Evolutionary conservation across 2,888 invertebrate genomes (phyloP).

Genomic region (Salticus scenicus): DNA sequence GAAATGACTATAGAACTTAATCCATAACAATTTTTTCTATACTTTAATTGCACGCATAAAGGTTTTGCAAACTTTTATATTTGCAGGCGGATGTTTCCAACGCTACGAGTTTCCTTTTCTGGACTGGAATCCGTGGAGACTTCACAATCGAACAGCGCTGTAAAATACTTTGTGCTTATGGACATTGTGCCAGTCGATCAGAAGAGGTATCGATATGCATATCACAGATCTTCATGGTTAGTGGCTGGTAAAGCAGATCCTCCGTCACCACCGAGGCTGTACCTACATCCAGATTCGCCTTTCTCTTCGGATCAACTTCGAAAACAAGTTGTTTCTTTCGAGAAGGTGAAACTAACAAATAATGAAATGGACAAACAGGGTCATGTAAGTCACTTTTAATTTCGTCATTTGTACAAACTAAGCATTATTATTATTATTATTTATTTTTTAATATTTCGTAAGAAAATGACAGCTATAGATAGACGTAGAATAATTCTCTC

Average conservation of each 20-base stretch:
- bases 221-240: constrained; percentile 98
- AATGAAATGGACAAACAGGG: constrained; percentile 98
- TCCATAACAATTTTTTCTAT: too few relatives aligned
- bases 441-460: neutral
- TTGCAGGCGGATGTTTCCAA: constrained; percentile 97
- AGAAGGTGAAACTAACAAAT: constrained; percentile 98
- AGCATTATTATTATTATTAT: neutral
- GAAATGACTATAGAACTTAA: too few relatives aligned
- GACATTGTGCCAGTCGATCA: constrained; percentile 98
- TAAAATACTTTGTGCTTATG: constrained; percentile 89
- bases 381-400: constrained; percentile 82
- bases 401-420: too few relatives aligned
- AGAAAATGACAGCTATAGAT: too few relatives aligned
- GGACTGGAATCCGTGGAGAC: constrained; percentile 75
- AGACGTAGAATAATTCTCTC: too few relatives aligned
- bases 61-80: too few relatives aligned
- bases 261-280: constrained; percentile 92
- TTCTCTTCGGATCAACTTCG: constrained; percentile 95
- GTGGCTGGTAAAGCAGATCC: constrained; percentile 99
- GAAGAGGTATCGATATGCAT: constrained; percentile 95
- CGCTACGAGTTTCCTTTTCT: constrained; percentile 93
- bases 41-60: too few relatives aligned
- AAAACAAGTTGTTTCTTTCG: constrained; percentile 97
- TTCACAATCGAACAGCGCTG: constrained; percentile 17
- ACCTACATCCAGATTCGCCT: constrained; percentile 97